A percentile compares a stretch with the other conserved stretches of the same genome.
Evolutionary conservation across 2,113 vertebrate genomes (phyloP).

Genomic region (Odontophorus gujanensis): DNA sequence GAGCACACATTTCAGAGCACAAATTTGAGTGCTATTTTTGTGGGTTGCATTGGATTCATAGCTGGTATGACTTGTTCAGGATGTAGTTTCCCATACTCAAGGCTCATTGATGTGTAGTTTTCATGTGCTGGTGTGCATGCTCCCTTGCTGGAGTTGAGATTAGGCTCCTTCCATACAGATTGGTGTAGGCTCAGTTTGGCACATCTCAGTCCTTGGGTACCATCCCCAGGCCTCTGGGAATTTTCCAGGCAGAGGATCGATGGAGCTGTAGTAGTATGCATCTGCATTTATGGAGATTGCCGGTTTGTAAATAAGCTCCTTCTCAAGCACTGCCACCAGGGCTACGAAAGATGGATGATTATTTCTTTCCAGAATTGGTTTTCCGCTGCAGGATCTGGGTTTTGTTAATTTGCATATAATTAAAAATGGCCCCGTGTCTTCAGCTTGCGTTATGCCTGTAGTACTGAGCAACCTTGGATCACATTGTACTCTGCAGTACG

Average conservation of each 20-base stretch:
- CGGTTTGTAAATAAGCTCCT: conserved; percentile 50
- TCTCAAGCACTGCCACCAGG: background rate
- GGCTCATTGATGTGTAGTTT: rapidly evolving
- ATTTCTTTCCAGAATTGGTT: conserved; percentile 12
- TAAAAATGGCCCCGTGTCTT: conserved; percentile 30
- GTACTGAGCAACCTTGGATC: background rate
- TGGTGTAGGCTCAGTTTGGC: background rate
- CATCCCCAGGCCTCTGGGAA: background rate
- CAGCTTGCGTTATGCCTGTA: background rate
- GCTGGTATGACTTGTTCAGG: background rate
- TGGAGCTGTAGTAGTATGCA: background rate
- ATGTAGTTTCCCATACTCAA: background rate
- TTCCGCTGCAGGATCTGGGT: conserved; percentile 35
- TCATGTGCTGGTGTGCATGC: background rate
- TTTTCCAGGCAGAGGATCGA: background rate
- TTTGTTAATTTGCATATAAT: conserved; percentile 58
- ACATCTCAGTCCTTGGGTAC: background rate
- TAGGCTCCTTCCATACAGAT: background rate
- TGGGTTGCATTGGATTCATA: background rate
- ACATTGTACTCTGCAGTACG: background rate
- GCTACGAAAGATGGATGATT: conserved; percentile 53
- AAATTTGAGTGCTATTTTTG: background rate
- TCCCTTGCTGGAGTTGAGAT: background rate
- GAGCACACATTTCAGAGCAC: background rate
- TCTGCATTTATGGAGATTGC: conserved; percentile 2